phyloP scores from a whole-genome alignment of 2,888 invertebrate genomes.

The Osmoderma eremita region DNA sequence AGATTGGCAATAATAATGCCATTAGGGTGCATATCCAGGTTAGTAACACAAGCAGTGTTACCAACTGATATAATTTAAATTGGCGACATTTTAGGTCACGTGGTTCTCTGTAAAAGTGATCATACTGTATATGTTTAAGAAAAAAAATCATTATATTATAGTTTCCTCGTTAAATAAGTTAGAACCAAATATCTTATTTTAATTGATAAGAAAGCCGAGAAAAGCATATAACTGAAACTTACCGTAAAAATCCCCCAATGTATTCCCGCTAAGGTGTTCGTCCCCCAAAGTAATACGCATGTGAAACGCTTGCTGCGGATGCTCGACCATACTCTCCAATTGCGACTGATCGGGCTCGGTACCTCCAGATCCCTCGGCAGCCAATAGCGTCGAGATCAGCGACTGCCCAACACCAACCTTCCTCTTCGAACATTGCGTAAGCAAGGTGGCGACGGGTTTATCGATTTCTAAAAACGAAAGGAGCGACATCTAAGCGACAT shows the following conservation, averaged over 20 bases:
- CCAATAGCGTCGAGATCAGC: conserved; percentile 51
- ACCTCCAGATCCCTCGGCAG: conserved; percentile 57
- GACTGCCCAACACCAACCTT: conserved; percentile 51
- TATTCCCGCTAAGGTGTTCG: conserved; percentile 55
- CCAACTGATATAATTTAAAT: too few species aligned
- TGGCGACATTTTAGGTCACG: too few species aligned
- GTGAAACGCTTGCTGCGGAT: conserved; percentile 57
- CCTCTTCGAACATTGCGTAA: conserved; percentile 51
- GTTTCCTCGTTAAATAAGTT: too few species aligned
- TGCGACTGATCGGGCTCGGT: conserved; percentile 56
- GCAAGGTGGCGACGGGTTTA: conserved; percentile 44
- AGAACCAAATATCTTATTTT: too few species aligned
- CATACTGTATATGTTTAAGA: too few species aligned
- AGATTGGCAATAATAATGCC: too few species aligned
- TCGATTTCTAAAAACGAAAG: conserved; percentile 37
- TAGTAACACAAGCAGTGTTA: too few species aligned
- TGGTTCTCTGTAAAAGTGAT: too few species aligned
- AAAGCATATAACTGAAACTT: conserved; percentile 39
- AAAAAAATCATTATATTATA: too few species aligned
- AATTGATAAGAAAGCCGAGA: too few species aligned
- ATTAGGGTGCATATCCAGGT: too few species aligned
- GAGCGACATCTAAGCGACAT: neutral
- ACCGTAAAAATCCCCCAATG: conserved; percentile 61
- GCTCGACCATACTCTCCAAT: conserved; percentile 54
- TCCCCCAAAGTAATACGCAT: conserved; percentile 61